Conservation (phyloP, 2,113 vertebrate species). For the Dipodomys spectabilis region DNA sequence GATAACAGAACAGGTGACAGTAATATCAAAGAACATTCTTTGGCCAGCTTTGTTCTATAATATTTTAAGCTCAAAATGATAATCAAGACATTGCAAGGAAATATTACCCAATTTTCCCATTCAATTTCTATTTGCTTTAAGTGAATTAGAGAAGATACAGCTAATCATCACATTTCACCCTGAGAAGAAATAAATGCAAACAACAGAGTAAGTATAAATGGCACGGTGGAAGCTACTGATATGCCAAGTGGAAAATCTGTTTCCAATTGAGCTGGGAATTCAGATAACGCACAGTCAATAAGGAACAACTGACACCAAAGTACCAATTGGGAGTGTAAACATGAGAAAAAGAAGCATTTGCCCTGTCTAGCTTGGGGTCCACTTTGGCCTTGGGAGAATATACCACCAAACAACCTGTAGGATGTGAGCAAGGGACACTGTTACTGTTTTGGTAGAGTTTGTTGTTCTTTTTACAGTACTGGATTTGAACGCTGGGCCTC, state of each 20-base stretch:
- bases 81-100: slow-evolving; percentile 24
- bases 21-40: not conserved
- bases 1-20: not conserved
- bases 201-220: slow-evolving; percentile 36
- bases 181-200: slow-evolving; percentile 47
- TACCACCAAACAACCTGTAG: not conserved
- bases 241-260: not conserved
- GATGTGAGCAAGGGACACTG: slow-evolving; percentile 10
- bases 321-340: not conserved
- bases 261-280: slow-evolving; percentile 3
- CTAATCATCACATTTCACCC: not conserved
- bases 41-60: not conserved
- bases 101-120: slow-evolving; percentile 21
- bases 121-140: slow-evolving; percentile 38
- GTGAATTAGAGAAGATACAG: not conserved
- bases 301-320: not conserved
- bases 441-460: not conserved
- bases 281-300: slow-evolving; percentile 16
- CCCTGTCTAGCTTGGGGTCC: not conserved
- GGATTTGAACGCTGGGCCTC: too few relatives aligned
- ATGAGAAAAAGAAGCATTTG: not conserved
- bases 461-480: too few relatives aligned
- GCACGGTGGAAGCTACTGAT: not conserved
- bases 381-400: not conserved
- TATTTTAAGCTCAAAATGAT: slow-evolving; percentile 40